Evolutionary conservation across 2,113 vertebrate genomes (phyloP).

Genomic region (Butorides virescens): DNA sequence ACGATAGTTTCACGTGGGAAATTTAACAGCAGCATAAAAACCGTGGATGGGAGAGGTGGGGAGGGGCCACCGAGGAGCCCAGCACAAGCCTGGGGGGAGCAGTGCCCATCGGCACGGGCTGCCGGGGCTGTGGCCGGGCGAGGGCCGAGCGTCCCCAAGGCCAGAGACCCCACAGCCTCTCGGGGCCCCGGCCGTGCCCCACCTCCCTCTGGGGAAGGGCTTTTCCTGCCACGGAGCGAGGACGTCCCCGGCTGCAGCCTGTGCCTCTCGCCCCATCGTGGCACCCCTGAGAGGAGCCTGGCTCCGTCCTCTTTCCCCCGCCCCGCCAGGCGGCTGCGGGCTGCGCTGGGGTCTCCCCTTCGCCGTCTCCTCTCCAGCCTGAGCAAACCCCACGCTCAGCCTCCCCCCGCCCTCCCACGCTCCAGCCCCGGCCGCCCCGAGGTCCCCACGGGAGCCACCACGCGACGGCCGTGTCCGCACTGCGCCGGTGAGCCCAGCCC

Average conservation of each 20-base stretch:
- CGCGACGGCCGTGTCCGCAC: not conserved
- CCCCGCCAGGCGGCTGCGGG: not conserved
- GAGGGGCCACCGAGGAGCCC: too few relatives aligned
- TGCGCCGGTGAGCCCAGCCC: not conserved
- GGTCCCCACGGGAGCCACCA: not conserved
- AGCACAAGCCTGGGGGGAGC: not conserved
- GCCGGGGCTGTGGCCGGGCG: not conserved
- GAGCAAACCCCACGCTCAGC: not conserved
- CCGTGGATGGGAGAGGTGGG: rapidly evolving
- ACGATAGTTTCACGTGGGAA: not conserved
- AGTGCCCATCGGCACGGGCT: rapidly evolving
- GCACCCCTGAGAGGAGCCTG: not conserved
- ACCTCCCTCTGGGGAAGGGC: too few relatives aligned
- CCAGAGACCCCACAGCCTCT: not conserved
- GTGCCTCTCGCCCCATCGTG: not conserved
- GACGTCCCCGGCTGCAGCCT: not conserved
- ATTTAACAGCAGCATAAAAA: not conserved
- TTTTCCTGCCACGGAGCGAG: not conserved
- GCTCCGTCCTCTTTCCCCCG: not conserved
- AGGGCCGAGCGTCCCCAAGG: not conserved
- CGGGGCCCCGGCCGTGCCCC: rapidly evolving
- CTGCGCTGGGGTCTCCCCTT: not conserved
- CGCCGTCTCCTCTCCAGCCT: not conserved
- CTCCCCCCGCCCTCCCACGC: not conserved
- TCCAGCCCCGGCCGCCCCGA: not conserved